phyloP scores from a whole-genome alignment of 1,140 invertebrate genomes.

The Dendrolimus punctatus region DNA sequence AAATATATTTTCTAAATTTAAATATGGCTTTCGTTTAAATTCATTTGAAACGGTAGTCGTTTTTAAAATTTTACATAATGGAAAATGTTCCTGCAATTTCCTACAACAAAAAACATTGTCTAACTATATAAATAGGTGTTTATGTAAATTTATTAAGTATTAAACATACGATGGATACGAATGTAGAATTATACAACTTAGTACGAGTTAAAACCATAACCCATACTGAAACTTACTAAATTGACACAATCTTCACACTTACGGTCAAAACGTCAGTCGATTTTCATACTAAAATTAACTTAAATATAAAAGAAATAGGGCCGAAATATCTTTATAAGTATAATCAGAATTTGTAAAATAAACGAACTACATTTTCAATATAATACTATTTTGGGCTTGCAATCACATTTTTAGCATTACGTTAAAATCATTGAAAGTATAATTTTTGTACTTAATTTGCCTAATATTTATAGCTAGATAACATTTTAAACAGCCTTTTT shows the following conservation, averaged over 20 bases:
- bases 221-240: slow-evolving; percentile 5
- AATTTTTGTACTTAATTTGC: too few relatives aligned
- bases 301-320: too few relatives aligned
- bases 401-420: too few relatives aligned
- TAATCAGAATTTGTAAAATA: too few relatives aligned
- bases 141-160: neutral
- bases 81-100: slow-evolving; percentile 14
- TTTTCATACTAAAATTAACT: too few relatives aligned
- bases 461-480: too few relatives aligned
- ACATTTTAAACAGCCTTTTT: too few relatives aligned
- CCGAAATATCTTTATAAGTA: neutral
- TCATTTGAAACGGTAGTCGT: slow-evolving; percentile 28
- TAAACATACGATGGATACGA: neutral
- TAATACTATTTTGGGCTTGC: too few relatives aligned
- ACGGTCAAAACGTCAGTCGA: too few relatives aligned
- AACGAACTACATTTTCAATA: too few relatives aligned
- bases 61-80: slow-evolving; percentile 22
- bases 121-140: neutral
- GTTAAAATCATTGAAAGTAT: too few relatives aligned
- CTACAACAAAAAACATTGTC: slow-evolving; percentile 23
- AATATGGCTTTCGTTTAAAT: slow-evolving; percentile 59
- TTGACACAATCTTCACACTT: slow-evolving; percentile 24
- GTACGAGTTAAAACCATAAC: neutral
- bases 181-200: neutral
- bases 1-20: slow-evolving; percentile 56